Percentiles rank a stretch among this genome's conserved stretches.
Conservation (phyloP, 2,113 vertebrate species). For the Rhea americana region DNA sequence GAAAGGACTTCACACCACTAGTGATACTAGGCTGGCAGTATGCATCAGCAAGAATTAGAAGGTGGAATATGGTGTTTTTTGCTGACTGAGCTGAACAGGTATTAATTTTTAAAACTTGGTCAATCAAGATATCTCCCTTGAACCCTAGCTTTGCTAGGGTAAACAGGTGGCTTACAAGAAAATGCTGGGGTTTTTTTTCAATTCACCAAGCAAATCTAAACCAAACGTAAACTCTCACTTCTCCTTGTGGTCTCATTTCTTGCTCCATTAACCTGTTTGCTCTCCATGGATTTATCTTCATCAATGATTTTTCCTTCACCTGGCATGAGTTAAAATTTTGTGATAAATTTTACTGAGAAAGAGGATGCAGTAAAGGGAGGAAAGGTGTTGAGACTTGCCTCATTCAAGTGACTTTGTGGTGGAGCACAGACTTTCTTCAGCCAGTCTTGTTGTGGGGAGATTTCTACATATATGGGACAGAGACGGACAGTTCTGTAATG, state of each 20-base stretch:
- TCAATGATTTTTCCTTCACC: not conserved
- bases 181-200: not conserved
- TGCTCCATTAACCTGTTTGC: not conserved
- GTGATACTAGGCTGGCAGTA: not conserved
- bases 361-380: not conserved
- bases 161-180: not conserved
- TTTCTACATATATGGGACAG: not conserved
- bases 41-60: not conserved
- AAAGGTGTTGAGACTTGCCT: not conserved
- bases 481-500: not conserved
- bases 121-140: not conserved
- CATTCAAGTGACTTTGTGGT: not conserved
- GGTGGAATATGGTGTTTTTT: not conserved
- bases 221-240: not conserved
- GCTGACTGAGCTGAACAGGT: not conserved
- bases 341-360: not conserved
- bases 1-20: not conserved
- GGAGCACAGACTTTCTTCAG: not conserved
- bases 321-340: not conserved
- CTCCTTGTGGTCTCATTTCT: not conserved
- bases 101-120: not conserved
- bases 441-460: not conserved
- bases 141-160: not conserved
- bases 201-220: not conserved
- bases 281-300: not conserved